Evolutionary conservation across 1,140 invertebrate species (phyloP).

Genomic region (Aleiodes sp.): DNA sequence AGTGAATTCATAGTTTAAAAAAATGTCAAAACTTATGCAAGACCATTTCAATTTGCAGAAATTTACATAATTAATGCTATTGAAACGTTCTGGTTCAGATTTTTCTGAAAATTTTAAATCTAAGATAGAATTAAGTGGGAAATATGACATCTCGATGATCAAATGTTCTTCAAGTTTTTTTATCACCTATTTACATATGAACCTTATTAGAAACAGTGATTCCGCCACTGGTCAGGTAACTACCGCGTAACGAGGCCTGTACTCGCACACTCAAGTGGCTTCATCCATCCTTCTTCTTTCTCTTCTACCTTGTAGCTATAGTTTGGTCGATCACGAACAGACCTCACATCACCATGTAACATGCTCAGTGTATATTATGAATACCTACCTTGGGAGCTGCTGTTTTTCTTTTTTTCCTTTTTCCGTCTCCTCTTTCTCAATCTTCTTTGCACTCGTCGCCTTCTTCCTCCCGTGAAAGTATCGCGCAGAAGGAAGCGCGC

Average conservation of each 20-base stretch:
- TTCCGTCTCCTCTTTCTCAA: neutral
- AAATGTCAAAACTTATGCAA: no score
- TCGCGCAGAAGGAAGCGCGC: no score
- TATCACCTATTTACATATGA: neutral
- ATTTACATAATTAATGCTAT: no score
- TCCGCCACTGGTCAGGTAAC: constrained; percentile 49
- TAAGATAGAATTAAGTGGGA: no score
- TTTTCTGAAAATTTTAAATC: no score
- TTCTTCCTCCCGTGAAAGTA: no score
- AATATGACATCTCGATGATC: no score
- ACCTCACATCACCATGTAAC: constrained; percentile 53
- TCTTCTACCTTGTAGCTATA: constrained; percentile 36
- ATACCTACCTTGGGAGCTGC: neutral
- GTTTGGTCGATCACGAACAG: constrained; percentile 51
- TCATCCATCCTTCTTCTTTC: constrained; percentile 12
- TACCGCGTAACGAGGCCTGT: constrained; percentile 48
- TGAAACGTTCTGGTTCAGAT: no score
- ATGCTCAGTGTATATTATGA: constrained; percentile 36
- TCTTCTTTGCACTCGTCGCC: neutral
- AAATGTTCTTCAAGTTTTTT: no score
- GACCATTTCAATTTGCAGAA: no score
- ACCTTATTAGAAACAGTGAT: constrained; percentile 27
- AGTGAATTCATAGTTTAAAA: no score
- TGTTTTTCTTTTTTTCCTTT: neutral
- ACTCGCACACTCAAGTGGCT: constrained; percentile 40